Evolutionary conservation across 2,888 invertebrate genomes (phyloP), one percentile per base, ranked within the genome.

Genomic region (Dolomedes plantarius): DNA sequence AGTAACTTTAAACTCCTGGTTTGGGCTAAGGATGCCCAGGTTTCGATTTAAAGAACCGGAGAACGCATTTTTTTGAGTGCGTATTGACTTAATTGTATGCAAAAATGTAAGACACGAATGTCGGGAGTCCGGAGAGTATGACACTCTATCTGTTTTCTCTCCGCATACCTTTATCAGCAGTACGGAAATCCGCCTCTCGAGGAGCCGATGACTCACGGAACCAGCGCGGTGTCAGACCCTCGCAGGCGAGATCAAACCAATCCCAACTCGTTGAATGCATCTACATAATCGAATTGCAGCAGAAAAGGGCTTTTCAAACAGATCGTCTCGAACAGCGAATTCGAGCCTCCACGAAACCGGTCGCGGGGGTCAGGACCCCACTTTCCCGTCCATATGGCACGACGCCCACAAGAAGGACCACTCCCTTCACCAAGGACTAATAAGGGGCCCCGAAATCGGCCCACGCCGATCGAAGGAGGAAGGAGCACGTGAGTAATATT

Each of bases 341-440:
- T 56, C 56, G 16, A 56, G 23, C 56, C 23, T 3, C 56, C n/a
- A n/a, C n/a, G 78, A 64, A 86, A 78, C 85, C 78, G 85, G 78
- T 79, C 74, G 73, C 19, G 31, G 27, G 83, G 85, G 85, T 86
- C 85, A 79, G 69, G 85, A 86, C 85, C 85, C 78, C 85, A 78
- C 74, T 86, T 86, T 71, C 74, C 83, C 67, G 56, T 72, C 85
- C 85, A 86, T 86, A 85, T 68, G 78, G 41, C 85, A 85, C 85
- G 78, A 78, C 85, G 85, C 83, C 83, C 73, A 85, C 77, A 67
- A 56, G 41, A 64, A 5, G 71, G 32, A 71, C 78, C 85, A 79
- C 85, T 86, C 85, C 85, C 74, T 73, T 65, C 56, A 5, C 39
- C 19, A 46, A 41, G 41, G 50, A 46, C 41, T 81, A 77, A 73